Evolutionary conservation across 2,113 vertebrate genomes (phyloP), one percentile per base, ranked within the genome.

Genomic region (Bambusicola thoracicus): DNA sequence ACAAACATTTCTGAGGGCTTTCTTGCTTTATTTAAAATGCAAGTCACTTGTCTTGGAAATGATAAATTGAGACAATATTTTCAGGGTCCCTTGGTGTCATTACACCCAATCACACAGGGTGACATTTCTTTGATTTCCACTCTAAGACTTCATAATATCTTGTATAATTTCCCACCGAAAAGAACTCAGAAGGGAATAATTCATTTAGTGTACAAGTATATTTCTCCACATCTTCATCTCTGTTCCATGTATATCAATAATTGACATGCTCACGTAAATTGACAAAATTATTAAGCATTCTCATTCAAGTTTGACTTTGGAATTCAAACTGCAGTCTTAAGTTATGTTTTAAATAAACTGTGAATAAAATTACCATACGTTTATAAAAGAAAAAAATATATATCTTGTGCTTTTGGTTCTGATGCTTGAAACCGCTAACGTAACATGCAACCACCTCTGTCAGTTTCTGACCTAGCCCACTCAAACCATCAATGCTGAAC

Each of bases 91-190:
- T 67, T 68, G n/a, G 46, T 89, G 70, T 48, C 90, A 94, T 67
- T 92, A 91, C 32, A 82, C 38, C n/a, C n/a, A 41, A 17, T 69
- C n/a, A 27, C 56, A 74, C 4, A 81, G 25, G 67, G 48, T 87
- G 81, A 87, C 34, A 72, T 70, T 78, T 92, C 87, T 95, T 91
- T 92, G 90, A 93, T 95, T 96, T 94, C 69, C 53, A 88, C 51
- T 88, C 69, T 22, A 91, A 84, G 75, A 72, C n/a, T 91, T 92
- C 87, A 88, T 87, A 83, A 77, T 3, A 24, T 69, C 51, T 66
- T 59, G 36, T 72, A 67, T 65, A 82, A 94, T 87, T 95, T 90
- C 85, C 81, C 56, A 89, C 61, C 58, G 91, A 88, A 92, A 78
- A 89, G 17, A 84, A 87, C n/a, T 85, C 88, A 87, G 56, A 81